Evolutionary conservation across 2,797 vertebrate species (phyloP), one percentile per base, ranked within the genome.

Genomic region (Urophycis tenuis): DNA sequence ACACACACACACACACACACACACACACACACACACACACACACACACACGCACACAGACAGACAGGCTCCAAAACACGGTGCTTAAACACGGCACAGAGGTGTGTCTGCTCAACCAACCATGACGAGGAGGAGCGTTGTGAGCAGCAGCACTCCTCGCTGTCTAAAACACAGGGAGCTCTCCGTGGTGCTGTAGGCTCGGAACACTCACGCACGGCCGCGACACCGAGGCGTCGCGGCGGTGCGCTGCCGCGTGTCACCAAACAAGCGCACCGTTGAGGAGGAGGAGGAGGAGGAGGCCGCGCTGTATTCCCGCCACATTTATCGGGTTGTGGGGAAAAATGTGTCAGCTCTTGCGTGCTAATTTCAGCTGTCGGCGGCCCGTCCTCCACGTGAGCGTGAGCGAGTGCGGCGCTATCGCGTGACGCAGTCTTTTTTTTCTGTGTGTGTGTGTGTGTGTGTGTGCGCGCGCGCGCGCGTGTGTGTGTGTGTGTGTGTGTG

Each of bases 271-370:
- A 53, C 49, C 19, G 6, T 49, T 11, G 17, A 49, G 45, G n/a
- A n/a, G n/a, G n/a, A n/a, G n/a, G n/a, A n/a, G n/a, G n/a, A n/a
- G n/a, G n/a, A n/a, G n/a, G n/a, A 53, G 45, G 45, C 45, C 45
- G 45, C 45, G 12, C 45, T 22, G 12, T 49, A 22, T 49, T 49
- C 45, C 45, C 45, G 45, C 45, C 45, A 49, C 45, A 49, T 49
- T 82, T 85, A 88, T 72, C 87, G 84, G 87, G 83, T 83, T 88
- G 85, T 85, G 83, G 80, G 8, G 34, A 35, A 87, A 89, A 89
- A 85, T 87, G 84, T 89, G 87, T 90, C 89, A 88, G 84, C 83
- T 86, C 79, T 83, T 85, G 87, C 88, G 84, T 89, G 87, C 85
- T 84, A 84, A 75, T 87, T 87, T 89, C 85, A 83, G 90, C 87